Conservation (phyloP, 2,797 vertebrate species). For the Arvicola amphibius region DNA sequence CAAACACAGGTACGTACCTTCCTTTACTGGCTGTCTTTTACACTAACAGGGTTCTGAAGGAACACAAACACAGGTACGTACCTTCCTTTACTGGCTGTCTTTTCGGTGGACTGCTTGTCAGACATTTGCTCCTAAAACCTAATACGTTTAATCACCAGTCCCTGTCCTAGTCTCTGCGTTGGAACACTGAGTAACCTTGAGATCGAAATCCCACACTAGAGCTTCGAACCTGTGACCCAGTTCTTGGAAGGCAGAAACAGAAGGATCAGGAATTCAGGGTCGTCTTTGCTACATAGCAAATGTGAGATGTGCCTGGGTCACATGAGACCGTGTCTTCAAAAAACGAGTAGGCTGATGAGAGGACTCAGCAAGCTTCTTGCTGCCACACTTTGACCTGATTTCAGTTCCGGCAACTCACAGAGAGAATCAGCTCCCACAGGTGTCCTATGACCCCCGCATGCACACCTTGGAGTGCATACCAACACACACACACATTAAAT, state of each 20-base stretch:
- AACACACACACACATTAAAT: not conserved
- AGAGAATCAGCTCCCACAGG: not conserved
- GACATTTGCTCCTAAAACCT: not conserved
- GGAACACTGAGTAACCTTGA: not conserved
- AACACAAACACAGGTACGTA: conserved; percentile 96
- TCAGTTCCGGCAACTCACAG: not conserved
- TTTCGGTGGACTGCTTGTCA: conserved; percentile 37
- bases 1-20: conserved; percentile 93
- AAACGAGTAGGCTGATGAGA: not conserved
- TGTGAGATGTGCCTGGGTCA: not conserved
- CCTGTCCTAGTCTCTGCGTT: not conserved
- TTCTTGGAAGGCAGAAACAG: not conserved
- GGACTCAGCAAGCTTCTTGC: not conserved
- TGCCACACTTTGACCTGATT: not conserved
- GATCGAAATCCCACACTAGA: not conserved
- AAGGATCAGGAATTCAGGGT: not conserved
- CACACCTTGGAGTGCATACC: not conserved
- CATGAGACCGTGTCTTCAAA: not conserved
- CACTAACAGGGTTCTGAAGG: conserved; percentile 99
- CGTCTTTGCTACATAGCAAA: not conserved
- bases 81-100: conserved; percentile 42
- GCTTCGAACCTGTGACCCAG: not conserved
- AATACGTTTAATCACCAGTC: not conserved
- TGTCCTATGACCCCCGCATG: not conserved
- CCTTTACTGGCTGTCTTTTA: conserved; percentile 92